Base-by-base conservation (phyloP, 2,888 invertebrate species). In the Gortyna flavago region DNA sequence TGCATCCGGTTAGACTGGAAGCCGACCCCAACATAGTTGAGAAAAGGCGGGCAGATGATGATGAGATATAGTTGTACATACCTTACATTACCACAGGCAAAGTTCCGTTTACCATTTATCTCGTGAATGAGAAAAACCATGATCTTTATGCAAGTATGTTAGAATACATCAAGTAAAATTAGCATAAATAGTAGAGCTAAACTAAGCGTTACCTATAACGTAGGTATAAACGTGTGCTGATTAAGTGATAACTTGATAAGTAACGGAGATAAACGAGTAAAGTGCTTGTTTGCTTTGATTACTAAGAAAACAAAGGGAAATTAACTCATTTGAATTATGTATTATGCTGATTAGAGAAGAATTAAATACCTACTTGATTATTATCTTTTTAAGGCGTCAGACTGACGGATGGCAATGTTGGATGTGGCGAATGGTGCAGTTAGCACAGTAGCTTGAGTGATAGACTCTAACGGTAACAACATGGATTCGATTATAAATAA, bases 141-240 rank as follows among this genome's bases (percentile, higher is more conserved):
- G 13, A 81, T 48, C 32, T 5, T 5, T 16, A 79, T 41, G 38
- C 16, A 69, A 48, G 59, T 69, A 59, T 65, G n/a, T 81, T 48
- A 21, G 13, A 74, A 59, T 68, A 7, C 71, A 61, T 75, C 7
- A 68, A 48, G 2, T 16, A 35, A 13, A 66, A 79, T 81, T 77
- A 59, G 0, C 85, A 82, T 87, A 78, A 78, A 71, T 73, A 75
- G 25, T 70, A 57, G 77, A 85, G 66, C 79, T 75, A 29, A 72
- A 83, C 72, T 67, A 70, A 76, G 66, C 61, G 29, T 59, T 57
- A 68, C 32, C 62, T 54, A 51, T n/a, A 62, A 38, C n/a, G 44
- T 82, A 38, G 21, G 44, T 82, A 18, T 57, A 65, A 68, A 65
- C n/a, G 67, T 67, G 64, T 68, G 67, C 69, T 59, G 73, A 83